phyloP scores from a whole-genome alignment of 2,888 invertebrate genomes.

The Lithophane ornitopus region DNA sequence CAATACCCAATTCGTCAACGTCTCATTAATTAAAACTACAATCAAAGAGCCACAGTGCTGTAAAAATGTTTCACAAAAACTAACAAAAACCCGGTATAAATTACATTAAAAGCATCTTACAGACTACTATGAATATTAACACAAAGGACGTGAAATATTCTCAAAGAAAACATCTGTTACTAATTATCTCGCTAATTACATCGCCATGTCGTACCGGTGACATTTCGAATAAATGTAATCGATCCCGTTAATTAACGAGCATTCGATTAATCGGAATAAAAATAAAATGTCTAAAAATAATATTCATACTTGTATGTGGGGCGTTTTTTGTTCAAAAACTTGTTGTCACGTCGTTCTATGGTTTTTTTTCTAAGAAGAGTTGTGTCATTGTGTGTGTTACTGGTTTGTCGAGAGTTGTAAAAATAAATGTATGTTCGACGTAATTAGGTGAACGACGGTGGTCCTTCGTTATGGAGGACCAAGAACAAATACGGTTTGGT shows the following conservation, averaged over 20 bases:
- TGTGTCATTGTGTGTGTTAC: conserved; percentile 20
- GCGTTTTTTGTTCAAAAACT: conserved; percentile 52
- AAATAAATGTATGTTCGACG: conserved; percentile 36
- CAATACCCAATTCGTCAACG: conserved; percentile 24
- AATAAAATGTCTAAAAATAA: conserved; percentile 56
- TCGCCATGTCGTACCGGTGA: conserved; percentile 65
- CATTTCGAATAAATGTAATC: conserved; percentile 78
- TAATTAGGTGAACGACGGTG: conserved; percentile 46
- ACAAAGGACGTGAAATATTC: conserved; percentile 43
- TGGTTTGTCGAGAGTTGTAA: conserved; percentile 38
- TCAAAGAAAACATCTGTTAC: conserved; percentile 59
- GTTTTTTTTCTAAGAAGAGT: conserved; percentile 57
- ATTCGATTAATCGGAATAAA: conserved; percentile 71
- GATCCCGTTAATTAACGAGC: conserved; percentile 74
- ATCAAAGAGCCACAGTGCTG: conserved; percentile 41
- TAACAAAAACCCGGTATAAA: conserved; percentile 42
- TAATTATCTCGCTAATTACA: conserved; percentile 68
- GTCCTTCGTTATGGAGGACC: conserved; percentile 33
- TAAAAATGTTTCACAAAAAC: conserved; percentile 52
- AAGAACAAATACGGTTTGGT: not conserved
- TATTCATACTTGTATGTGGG: conserved; percentile 48
- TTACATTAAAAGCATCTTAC: conserved; percentile 54
- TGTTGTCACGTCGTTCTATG: conserved; percentile 25
- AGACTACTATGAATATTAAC: conserved; percentile 45
- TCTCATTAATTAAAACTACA: conserved; percentile 54